Evolutionary conservation across 1,140 invertebrate genomes (phyloP), one percentile per base, ranked within the genome.

Genomic region (Helicorthomorpha holstii): DNA sequence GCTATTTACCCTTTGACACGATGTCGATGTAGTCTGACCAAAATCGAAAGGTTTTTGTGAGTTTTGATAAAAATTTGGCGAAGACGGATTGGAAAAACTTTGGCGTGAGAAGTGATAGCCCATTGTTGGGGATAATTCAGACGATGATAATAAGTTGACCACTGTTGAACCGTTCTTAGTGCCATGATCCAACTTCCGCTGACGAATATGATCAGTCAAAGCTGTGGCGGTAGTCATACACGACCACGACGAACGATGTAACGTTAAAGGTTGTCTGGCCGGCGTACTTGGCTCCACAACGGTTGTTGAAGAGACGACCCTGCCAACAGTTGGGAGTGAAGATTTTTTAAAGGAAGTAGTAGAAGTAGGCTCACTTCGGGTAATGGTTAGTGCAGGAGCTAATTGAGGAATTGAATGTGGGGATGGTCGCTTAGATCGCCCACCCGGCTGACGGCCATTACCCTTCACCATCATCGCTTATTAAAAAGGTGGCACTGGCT

Each of bases 401-500:
- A 34, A 34, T 34, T 16, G 29, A n/a, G n/a, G n/a, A n/a, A n/a
- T n/a, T n/a, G n/a, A n/a, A n/a, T 76, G 68, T n/a, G n/a, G n/a
- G n/a, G n/a, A n/a, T n/a, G n/a, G n/a, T n/a, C n/a, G n/a, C n/a
- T n/a, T n/a, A n/a, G n/a, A n/a, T n/a, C n/a, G n/a, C n/a, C n/a
- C n/a, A n/a, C n/a, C n/a, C n/a, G n/a, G n/a, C n/a, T n/a, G n/a
- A n/a, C n/a, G n/a, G n/a, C n/a, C n/a, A n/a, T n/a, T n/a, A n/a
- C n/a, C n/a, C n/a, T n/a, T n/a, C n/a, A n/a, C n/a, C n/a, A n/a
- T n/a, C n/a, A n/a, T n/a, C n/a, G n/a, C n/a, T n/a, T n/a, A n/a
- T n/a, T n/a, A n/a, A n/a, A n/a, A n/a, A n/a, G n/a, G 43, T 46
- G 58, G 27, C 23, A 45, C 27, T 49, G 23, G 14, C 16, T 14